Conservation (phyloP, 2,888 invertebrate species). For the Petrophora chlorosata region DNA sequence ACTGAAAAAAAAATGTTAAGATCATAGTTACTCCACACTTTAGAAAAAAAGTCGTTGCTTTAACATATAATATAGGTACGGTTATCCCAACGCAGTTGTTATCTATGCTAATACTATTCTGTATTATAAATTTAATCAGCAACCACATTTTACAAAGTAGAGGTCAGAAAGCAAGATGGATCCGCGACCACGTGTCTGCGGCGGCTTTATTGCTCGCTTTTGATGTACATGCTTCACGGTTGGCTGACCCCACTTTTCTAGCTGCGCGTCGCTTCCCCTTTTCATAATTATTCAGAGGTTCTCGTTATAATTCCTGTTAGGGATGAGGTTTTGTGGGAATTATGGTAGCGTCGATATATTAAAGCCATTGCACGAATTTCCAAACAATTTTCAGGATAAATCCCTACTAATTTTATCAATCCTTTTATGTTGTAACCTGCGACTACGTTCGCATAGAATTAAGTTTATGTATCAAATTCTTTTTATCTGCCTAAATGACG, state of each 20-base stretch:
- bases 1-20: too few relatives aligned
- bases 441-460: too few relatives aligned
- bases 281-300: constrained; percentile 61
- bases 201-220: constrained; percentile 42
- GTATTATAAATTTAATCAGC: constrained; percentile 3
- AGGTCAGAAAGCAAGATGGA: constrained; percentile 9
- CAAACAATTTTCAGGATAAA: not conserved
- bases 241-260: constrained; percentile 42
- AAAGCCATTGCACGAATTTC: not conserved
- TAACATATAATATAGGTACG: too few relatives aligned
- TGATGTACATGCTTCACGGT: constrained; percentile 45
- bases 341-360: constrained; percentile 27
- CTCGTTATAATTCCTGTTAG: constrained; percentile 51
- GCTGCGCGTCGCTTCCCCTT: constrained; percentile 41
- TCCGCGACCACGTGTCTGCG: constrained; percentile 26
- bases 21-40: too few relatives aligned
- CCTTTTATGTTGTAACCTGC: too few relatives aligned
- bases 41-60: too few relatives aligned
- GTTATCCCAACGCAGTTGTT: too few relatives aligned
- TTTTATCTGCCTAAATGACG: too few relatives aligned
- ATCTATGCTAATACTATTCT: not conserved
- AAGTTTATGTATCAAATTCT: too few relatives aligned
- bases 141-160: constrained; percentile 12
- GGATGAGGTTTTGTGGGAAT: constrained; percentile 30
- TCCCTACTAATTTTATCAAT: too few relatives aligned